A percentile compares a stretch with the other conserved stretches of the same genome.
These are phyloP conservation scores for Kuschelorhynchus macadamiae DNA, from an alignment of 2,888 invertebrate genomes.

Conservation along the genomic window DNA sequence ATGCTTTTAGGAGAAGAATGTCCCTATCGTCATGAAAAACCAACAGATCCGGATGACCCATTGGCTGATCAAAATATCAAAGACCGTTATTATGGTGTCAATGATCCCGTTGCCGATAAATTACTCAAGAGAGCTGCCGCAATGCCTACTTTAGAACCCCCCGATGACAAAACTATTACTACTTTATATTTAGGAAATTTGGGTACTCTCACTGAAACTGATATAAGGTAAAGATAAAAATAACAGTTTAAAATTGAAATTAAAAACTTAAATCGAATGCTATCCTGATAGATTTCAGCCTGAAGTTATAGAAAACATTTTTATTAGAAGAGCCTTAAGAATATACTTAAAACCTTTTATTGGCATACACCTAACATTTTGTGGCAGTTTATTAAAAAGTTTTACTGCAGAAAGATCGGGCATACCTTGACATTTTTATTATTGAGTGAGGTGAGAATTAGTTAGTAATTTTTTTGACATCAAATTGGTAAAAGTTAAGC, in stretches of 20 bases:
- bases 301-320: too few relatives aligned
- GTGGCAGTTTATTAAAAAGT: too few relatives aligned
- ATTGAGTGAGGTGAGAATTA: too few relatives aligned
- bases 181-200: slow-evolving; percentile 98
- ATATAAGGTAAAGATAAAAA: slow-evolving; percentile 73
- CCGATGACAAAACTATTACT: slow-evolving; percentile 96
- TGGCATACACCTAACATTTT: too few relatives aligned
- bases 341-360: too few relatives aligned
- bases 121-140: slow-evolving; percentile 90
- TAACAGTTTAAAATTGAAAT: not conserved
- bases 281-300: too few relatives aligned
- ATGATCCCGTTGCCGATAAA: slow-evolving; percentile 97
- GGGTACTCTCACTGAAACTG: slow-evolving; percentile 91
- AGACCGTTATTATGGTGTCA: slow-evolving; percentile 93
- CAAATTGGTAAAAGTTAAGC: too few relatives aligned
- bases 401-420: too few relatives aligned
- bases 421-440: too few relatives aligned
- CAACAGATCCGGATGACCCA: slow-evolving; percentile 97
- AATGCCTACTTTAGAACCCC: slow-evolving; percentile 94
- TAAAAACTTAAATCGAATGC: too few relatives aligned
- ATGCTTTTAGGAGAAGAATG: slow-evolving; percentile 87
- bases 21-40: slow-evolving; percentile 95
- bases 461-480: too few relatives aligned
- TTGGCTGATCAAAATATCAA: slow-evolving; percentile 96
- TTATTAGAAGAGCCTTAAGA: too few relatives aligned